Percentiles rank a stretch among this genome's conserved stretches.
phyloP scores from a whole-genome alignment of 2,888 invertebrate species.

The Cantharis lateralis region DNA sequence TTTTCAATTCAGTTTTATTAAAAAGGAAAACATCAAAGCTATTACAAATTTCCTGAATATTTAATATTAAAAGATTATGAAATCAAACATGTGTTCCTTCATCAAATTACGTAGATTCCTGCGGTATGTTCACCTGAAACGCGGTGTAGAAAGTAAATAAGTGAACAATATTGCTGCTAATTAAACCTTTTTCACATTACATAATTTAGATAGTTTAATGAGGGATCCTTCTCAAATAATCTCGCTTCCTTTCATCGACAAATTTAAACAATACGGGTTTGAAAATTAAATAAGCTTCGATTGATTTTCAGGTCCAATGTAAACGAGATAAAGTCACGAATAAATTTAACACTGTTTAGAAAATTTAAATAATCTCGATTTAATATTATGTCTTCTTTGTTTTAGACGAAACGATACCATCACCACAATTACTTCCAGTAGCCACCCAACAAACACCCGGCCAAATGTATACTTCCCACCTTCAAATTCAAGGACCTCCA shows the following conservation, averaged over 20 bases:
- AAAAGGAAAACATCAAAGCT: neutral
- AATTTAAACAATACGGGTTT: neutral
- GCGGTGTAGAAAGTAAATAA: neutral
- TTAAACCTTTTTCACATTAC: neutral
- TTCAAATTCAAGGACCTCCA: slow-evolving; percentile 54
- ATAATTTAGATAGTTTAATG: neutral
- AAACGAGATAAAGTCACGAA: neutral
- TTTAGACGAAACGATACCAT: slow-evolving; percentile 58
- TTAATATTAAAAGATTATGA: neutral
- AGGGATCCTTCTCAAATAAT: neutral
- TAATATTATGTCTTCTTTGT: slow-evolving; percentile 25
- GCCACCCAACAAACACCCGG: slow-evolving; percentile 43
- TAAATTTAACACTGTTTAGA: too few relatives aligned
- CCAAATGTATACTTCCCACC: slow-evolving; percentile 18
- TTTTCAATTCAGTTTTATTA: neutral
- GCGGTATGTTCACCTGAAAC: neutral
- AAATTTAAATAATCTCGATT: neutral
- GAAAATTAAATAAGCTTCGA: neutral
- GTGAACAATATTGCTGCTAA: neutral
- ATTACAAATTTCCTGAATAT: neutral
- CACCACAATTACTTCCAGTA: slow-evolving; percentile 54
- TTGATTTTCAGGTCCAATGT: neutral
- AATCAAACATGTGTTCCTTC: neutral
- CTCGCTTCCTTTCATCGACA: neutral
- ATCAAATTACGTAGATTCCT: neutral